Percentiles rank a stretch among this genome's conserved stretches.
Evolutionary conservation across 2,797 vertebrate species (phyloP).

Genomic region (Coranthus polyacanthus): DNA sequence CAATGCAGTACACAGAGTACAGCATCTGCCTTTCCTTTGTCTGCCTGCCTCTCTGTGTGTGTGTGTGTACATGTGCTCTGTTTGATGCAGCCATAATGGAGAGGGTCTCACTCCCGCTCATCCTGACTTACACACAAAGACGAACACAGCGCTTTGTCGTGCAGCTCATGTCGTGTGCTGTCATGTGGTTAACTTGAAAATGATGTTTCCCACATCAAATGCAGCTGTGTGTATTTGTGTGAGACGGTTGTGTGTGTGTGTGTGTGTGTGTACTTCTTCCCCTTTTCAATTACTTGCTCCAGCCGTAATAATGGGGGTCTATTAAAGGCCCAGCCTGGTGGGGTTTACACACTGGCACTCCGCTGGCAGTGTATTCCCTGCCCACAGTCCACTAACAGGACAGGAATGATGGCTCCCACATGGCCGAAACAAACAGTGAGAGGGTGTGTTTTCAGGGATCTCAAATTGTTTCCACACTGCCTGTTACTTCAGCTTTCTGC

Average conservation of each 20-base stretch:
- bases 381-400: constrained; percentile 52
- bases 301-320: constrained; percentile 49
- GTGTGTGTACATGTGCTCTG: constrained; percentile 1
- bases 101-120: constrained; percentile 20
- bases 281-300: constrained; percentile 44
- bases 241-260: constrained; percentile 15
- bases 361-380: constrained; percentile 30
- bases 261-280: constrained; percentile 6
- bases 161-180: constrained; percentile 1
- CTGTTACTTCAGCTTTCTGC: constrained; percentile 35
- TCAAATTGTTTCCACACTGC: constrained; percentile 42
- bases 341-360: constrained; percentile 46
- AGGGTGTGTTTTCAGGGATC: constrained; percentile 21
- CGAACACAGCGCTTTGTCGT: constrained; percentile 24
- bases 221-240: constrained; percentile 27
- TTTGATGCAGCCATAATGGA: constrained; percentile 22
- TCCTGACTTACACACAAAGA: constrained; percentile 14
- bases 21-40: constrained; percentile 29
- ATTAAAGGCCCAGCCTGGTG: constrained; percentile 57
- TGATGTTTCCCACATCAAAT: constrained; percentile 49
- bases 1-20: constrained; percentile 9
- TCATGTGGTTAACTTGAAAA: constrained; percentile 41
- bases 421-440: constrained; percentile 25
- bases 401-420: constrained; percentile 62
- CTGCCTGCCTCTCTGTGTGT: constrained; percentile 24